Evolutionary conservation across 2,797 vertebrate genomes (phyloP).

Genomic region (Lophius americanus): DNA sequence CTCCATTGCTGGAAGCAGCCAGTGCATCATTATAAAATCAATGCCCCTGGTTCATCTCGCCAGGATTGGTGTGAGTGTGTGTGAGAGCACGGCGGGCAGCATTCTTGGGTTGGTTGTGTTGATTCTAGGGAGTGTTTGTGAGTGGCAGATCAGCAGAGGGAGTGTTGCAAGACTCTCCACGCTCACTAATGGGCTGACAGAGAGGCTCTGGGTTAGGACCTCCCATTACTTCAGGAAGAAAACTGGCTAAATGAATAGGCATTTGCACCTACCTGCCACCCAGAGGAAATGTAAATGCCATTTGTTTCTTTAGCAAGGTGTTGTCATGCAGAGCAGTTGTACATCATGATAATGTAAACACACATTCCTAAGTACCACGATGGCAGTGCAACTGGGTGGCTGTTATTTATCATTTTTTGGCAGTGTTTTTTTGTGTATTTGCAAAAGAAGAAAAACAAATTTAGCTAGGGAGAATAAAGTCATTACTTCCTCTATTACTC

Average conservation of each 20-base stretch:
- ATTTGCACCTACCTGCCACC: conserved; percentile 57
- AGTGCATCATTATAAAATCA: conserved; percentile 83
- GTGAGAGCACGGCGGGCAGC: conserved; percentile 53
- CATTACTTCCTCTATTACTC: conserved; percentile 79
- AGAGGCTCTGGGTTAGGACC: conserved; percentile 75
- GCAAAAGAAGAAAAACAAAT: conserved; percentile 75
- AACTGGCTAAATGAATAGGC: conserved; percentile 74
- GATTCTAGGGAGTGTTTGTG: conserved; percentile 75
- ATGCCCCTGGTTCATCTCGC: conserved; percentile 75
- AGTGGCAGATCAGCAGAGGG: conserved; percentile 71
- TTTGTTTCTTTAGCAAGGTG: conserved; percentile 75
- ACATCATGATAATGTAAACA: conserved; percentile 81
- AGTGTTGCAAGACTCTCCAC: conserved; percentile 64
- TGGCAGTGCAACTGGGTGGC: conserved; percentile 75
- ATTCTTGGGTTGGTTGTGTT: conserved; percentile 78
- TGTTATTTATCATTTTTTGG: conserved; percentile 74
- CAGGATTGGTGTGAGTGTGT: conserved; percentile 46
- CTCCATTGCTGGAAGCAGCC: conserved; percentile 74
- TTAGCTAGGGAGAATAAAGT: conserved; percentile 69
- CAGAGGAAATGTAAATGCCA: conserved; percentile 78
- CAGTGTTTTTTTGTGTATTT: conserved; percentile 50
- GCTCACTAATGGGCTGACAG: conserved; percentile 79
- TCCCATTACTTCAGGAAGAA: conserved; percentile 77
- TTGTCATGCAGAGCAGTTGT: conserved; percentile 70
- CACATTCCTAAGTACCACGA: conserved; percentile 76